A percentile compares a stretch with the other conserved stretches of the same genome.
These are phyloP conservation scores for Aporophyla nigra DNA, from an alignment of 2,888 invertebrate genomes.

Conservation along the genomic window DNA sequence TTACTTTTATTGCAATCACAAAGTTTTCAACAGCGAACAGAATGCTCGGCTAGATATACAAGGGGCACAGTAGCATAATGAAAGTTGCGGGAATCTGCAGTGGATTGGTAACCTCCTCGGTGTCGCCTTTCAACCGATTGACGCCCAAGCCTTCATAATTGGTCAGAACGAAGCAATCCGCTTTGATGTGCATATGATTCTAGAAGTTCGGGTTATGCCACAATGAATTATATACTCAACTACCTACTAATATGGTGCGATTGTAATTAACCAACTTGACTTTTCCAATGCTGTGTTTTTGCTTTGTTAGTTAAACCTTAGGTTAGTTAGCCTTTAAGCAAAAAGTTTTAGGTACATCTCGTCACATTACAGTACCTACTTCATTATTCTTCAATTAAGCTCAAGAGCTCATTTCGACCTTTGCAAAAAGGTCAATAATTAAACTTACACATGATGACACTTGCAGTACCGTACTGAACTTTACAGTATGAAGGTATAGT, in stretches of 20 bases:
- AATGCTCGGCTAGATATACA: background rate
- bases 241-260: background rate
- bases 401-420: constrained; percentile 58
- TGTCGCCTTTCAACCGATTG: background rate
- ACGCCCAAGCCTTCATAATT: background rate
- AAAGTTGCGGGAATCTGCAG: background rate
- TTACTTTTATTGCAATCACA: too few relatives aligned
- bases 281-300: constrained; percentile 35
- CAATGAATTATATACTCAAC: background rate
- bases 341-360: constrained; percentile 40
- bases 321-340: constrained; percentile 46
- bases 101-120: too few relatives aligned
- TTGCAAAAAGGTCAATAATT: constrained; percentile 59
- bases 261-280: constrained; percentile 25
- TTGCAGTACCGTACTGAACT: constrained; percentile 53
- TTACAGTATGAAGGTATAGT: constrained; percentile 31
- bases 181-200: background rate
- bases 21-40: background rate
- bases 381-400: constrained; percentile 64
- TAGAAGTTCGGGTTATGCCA: background rate
- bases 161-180: background rate
- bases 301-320: constrained; percentile 29
- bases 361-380: constrained; percentile 45
- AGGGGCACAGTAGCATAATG: background rate
- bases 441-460: constrained; percentile 58